Base-by-base conservation (phyloP, 2,113 vertebrate species). In the Arvicanthis niloticus region DNA sequence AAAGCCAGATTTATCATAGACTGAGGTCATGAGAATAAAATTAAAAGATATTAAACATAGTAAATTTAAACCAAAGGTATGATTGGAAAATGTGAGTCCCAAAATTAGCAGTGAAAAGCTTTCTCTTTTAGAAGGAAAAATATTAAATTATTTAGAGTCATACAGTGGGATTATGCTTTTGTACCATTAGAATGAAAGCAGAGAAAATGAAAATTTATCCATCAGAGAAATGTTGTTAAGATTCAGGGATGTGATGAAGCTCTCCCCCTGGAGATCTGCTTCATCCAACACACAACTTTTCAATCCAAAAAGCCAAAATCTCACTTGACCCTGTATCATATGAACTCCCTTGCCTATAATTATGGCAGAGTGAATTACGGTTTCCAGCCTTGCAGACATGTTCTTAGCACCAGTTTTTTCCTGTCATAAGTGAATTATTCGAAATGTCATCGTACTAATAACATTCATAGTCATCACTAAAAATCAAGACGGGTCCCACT, bases 31-130 rank as follows among this genome's bases (percentile, higher is more conserved):
- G 29, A 91, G 48, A 84, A 97, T 97, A 93, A 96, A 96, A 92
- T 96, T 81, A 90, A 97, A 96, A 93, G n/a, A 75, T 85, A 95
- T 87, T 89, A 96, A 94, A 96, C 62, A 86, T 48, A 94, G 67
- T 29, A 91, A 88, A 94, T 92, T 95, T 91, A 94, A 95, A 56
- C 7, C 6, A 22, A 91, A 88, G 31, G 26, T 81, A 96, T 92
- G 93, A 89, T 76, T 96, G 65, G 26, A 58, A 85, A 88, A 88
- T 88, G 31, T 89, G 51, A 78, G 67, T 56, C 51, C 53, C 93
- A 72, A 65, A 94, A 95, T 88, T 96, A 51, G 34, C 89, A 93
- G 17, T 45, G 16, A 85, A 96, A 92, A 29, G 5, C 89, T 9
- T 15, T n/a, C 45, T 94, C 93, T 94, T 37, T 67, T 65, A 53